These are phyloP conservation scores for Psittacula echo DNA, from an alignment of 2,797 vertebrate genomes.

Conservation along the genomic window DNA sequence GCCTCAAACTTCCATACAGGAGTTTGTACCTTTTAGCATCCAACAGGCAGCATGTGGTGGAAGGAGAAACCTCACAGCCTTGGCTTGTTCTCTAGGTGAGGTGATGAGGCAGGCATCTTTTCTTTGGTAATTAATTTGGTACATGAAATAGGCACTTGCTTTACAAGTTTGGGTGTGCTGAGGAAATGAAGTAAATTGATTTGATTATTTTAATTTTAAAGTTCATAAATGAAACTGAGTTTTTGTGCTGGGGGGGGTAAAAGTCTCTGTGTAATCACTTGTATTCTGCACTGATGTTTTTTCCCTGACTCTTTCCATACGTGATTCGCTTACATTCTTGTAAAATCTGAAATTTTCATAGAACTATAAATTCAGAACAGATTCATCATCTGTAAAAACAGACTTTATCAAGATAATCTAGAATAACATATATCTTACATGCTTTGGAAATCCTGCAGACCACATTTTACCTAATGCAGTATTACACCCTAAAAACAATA, in stretches of 20 bases:
- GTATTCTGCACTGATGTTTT: not conserved
- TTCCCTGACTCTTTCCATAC: not conserved
- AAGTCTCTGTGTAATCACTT: not conserved
- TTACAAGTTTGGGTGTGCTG: not conserved
- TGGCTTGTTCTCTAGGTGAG: not conserved
- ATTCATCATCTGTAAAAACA: slow-evolving; percentile 58
- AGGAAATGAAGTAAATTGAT: not conserved
- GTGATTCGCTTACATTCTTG: slow-evolving; percentile 44
- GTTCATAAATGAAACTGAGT: not conserved
- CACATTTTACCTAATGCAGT: slow-evolving; percentile 69
- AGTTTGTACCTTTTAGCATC: not conserved
- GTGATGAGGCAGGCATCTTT: not conserved
- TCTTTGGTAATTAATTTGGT: not conserved
- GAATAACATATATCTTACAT: slow-evolving; percentile 69
- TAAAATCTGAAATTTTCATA: slow-evolving; percentile 24
- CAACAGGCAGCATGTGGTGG: not conserved
- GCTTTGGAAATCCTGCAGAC: slow-evolving; percentile 76
- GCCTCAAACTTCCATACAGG: not conserved
- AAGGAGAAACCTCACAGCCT: not conserved
- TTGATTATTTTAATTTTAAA: not conserved
- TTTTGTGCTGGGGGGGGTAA: not conserved
- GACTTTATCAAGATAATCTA: slow-evolving; percentile 66
- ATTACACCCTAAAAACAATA: slow-evolving; percentile 68
- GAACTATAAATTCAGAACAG: slow-evolving; percentile 38
- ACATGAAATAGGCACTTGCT: not conserved